phyloP scores from a whole-genome alignment of 2,113 vertebrate genomes.

The Halcyon senegalensis region DNA sequence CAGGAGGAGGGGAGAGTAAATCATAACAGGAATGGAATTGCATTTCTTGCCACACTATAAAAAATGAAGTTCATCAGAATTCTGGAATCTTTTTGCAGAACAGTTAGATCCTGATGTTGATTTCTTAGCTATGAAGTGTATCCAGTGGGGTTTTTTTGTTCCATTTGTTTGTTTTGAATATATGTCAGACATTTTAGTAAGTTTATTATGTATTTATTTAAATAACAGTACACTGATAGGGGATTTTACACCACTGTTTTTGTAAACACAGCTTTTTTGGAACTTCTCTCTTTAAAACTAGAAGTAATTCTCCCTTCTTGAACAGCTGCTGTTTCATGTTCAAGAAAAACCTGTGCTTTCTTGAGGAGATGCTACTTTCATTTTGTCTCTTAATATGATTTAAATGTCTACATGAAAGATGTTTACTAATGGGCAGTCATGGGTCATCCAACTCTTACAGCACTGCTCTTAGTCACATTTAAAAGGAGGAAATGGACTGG shows the following conservation, averaged over 20 bases:
- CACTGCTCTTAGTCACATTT: background rate
- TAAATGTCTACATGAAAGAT: background rate
- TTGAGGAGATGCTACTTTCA: background rate
- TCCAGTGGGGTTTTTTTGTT: background rate
- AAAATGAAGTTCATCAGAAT: background rate
- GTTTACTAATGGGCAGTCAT: background rate
- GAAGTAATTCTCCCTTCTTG: background rate
- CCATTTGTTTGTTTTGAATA: background rate
- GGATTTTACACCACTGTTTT: background rate
- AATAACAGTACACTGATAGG: background rate
- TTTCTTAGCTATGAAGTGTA: background rate
- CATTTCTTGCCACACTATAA: background rate
- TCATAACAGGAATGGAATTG: background rate
- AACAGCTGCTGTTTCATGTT: background rate
- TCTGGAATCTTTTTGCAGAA: background rate
- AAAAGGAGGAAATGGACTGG: background rate
- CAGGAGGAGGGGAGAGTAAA: background rate
- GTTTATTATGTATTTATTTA: background rate
- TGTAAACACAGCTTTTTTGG: background rate
- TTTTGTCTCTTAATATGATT: background rate
- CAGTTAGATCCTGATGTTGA: background rate
- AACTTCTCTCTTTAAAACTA: background rate
- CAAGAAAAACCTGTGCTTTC: background rate
- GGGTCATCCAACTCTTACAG: background rate
- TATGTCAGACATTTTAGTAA: background rate